Evolutionary conservation across 2,797 vertebrate genomes (phyloP).

Genomic region (Epinephelus malabaricus): DNA sequence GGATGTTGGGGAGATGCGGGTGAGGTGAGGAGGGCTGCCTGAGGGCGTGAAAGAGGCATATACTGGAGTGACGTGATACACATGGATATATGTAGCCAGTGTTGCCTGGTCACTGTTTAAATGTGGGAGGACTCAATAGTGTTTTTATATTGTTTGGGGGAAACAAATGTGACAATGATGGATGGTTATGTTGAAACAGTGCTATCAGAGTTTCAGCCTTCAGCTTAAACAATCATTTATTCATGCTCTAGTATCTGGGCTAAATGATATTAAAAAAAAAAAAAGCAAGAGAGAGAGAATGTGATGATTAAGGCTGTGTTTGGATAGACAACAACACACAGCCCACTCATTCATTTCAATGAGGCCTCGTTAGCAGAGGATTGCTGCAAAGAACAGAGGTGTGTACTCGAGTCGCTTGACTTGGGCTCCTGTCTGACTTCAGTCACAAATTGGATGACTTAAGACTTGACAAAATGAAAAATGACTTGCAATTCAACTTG

Average conservation of each 20-base stretch:
- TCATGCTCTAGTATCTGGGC: conserved; percentile 12
- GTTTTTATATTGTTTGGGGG: neutral
- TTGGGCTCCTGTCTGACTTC: too few species aligned
- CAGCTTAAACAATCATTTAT: conserved; percentile 26
- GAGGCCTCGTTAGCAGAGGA: neutral
- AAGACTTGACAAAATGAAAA: too few species aligned
- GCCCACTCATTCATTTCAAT: conserved; percentile 13
- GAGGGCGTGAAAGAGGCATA: conserved; percentile 4
- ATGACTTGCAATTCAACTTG: too few species aligned
- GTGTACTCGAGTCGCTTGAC: too few species aligned
- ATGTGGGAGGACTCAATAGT: conserved; percentile 8
- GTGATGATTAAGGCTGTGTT: conserved; percentile 9
- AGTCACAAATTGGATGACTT: too few species aligned
- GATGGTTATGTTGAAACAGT: conserved; percentile 25
- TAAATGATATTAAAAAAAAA: neutral
- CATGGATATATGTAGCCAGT: neutral
- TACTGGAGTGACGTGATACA: neutral
- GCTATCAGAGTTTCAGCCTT: conserved; percentile 24
- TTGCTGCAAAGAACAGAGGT: too few species aligned
- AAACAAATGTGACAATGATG: conserved; percentile 43
- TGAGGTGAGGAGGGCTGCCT: conserved; percentile 6
- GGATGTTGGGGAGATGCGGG: conserved; percentile 2
- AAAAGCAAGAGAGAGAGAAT: neutral
- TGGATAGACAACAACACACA: neutral
- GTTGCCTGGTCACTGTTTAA: neutral